Conservation (phyloP, 2,797 vertebrate genomes). For the Sibirionetta formosa region DNA sequence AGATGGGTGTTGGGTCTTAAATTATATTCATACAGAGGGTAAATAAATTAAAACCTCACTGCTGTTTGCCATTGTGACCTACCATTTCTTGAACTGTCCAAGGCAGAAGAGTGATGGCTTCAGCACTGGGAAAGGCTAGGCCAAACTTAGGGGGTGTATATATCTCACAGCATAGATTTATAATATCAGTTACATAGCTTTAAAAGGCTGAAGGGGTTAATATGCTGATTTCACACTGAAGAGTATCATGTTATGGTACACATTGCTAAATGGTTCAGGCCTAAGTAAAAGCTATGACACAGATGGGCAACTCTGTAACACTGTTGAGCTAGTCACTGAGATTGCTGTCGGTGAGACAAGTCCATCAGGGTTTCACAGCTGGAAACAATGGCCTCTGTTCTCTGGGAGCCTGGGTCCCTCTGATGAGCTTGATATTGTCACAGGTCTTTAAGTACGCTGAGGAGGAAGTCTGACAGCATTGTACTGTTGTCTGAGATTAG, state of each 20-base stretch:
- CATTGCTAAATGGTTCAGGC: background rate
- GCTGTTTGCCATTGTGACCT: slow-evolving; percentile 21
- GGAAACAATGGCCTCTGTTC: background rate
- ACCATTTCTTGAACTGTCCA: background rate
- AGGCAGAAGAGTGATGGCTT: background rate
- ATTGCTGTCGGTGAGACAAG: background rate
- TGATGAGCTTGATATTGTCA: background rate
- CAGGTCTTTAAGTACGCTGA: background rate
- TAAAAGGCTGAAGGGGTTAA: background rate
- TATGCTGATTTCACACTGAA: background rate
- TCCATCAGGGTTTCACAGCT: background rate
- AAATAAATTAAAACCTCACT: slow-evolving; percentile 38
- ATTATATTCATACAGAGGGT: background rate
- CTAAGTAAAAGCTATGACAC: background rate
- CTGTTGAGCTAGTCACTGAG: background rate
- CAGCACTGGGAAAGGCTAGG: background rate
- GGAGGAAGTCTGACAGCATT: background rate
- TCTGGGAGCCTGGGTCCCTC: background rate
- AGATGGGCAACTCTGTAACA: background rate
- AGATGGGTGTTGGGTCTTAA: slow-evolving; percentile 2
- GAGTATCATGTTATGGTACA: background rate
- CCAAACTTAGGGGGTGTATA: background rate
- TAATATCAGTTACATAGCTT: background rate
- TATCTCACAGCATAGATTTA: background rate
- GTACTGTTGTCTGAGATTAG: background rate